A percentile compares a stretch with the other conserved stretches of the same genome.
Conservation (phyloP, 2,113 vertebrate genomes). For the Hylia prasina region DNA sequence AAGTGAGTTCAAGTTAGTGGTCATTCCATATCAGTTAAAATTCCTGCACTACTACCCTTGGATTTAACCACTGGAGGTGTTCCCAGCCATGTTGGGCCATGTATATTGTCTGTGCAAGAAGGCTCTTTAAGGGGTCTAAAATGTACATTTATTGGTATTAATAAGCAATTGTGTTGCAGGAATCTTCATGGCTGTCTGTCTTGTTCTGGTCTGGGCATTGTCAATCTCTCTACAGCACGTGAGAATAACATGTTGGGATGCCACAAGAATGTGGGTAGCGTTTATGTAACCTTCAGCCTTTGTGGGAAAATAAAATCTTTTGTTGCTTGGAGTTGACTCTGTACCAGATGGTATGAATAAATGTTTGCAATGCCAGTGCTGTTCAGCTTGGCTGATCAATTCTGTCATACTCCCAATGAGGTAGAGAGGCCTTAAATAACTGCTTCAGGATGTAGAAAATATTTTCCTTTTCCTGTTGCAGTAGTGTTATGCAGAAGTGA, state of each 20-base stretch:
- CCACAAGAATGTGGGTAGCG: conserved; percentile 43
- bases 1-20: background rate
- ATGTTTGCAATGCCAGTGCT: conserved; percentile 55
- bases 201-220: conserved; percentile 25
- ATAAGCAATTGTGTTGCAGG: conserved; percentile 14
- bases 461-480: conserved; percentile 52
- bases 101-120: background rate
- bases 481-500: background rate
- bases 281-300: conserved; percentile 44
- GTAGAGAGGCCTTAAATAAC: conserved; percentile 46
- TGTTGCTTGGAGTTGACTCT: conserved; percentile 62
- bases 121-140: conserved; percentile 13
- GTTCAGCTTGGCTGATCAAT: conserved; percentile 51
- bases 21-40: conserved; percentile 12
- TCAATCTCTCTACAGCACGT: conserved; percentile 16
- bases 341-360: conserved; percentile 67
- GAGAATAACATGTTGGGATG: conserved; percentile 40
- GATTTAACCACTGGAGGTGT: conserved; percentile 31
- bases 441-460: conserved; percentile 58
- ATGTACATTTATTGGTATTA: background rate
- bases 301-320: conserved; percentile 68
- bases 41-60: background rate
- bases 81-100: background rate
- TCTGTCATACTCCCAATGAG: conserved; percentile 60
- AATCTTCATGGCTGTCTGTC: background rate